Conservation (phyloP, 2,113 vertebrate species). For the Aspiorhynchus laticeps region DNA sequence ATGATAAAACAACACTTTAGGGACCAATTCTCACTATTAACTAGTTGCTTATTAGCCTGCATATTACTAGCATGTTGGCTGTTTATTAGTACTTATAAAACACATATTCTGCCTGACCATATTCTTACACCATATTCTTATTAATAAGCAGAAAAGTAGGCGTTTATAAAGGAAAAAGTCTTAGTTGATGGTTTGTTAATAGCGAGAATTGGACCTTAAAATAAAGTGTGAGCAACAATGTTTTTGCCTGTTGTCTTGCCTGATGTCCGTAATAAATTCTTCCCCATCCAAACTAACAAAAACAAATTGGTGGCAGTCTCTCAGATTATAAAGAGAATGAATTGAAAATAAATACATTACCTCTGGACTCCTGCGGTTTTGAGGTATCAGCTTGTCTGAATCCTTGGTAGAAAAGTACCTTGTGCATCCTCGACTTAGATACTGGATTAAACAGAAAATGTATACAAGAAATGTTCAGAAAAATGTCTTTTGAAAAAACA, state of each 20-base stretch:
- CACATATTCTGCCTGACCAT: no score
- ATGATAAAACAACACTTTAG: no score
- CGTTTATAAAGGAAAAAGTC: no score
- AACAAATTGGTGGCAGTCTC: not conserved
- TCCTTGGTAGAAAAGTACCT: conserved; percentile 94
- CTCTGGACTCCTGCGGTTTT: conserved; percentile 96
- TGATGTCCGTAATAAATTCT: not conserved
- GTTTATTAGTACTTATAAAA: no score
- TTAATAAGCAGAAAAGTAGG: no score
- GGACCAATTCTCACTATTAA: no score
- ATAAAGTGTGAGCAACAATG: no score
- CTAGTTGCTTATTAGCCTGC: no score
- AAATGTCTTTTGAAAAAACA: not conserved
- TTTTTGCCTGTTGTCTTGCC: not conserved
- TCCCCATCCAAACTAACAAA: not conserved
- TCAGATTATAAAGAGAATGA: not conserved
- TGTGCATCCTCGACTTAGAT: conserved; percentile 95
- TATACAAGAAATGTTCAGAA: not conserved
- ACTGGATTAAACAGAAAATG: conserved; percentile 70
- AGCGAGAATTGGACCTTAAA: no score
- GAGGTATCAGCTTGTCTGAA: conserved; percentile 89
- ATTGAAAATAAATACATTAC: conserved; percentile 68
- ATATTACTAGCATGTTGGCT: no score
- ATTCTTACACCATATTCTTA: no score
- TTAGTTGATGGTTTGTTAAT: no score